These are phyloP conservation scores for Tiliqua scincoides DNA, from an alignment of 2,113 vertebrate genomes.

Conservation along the genomic window DNA sequence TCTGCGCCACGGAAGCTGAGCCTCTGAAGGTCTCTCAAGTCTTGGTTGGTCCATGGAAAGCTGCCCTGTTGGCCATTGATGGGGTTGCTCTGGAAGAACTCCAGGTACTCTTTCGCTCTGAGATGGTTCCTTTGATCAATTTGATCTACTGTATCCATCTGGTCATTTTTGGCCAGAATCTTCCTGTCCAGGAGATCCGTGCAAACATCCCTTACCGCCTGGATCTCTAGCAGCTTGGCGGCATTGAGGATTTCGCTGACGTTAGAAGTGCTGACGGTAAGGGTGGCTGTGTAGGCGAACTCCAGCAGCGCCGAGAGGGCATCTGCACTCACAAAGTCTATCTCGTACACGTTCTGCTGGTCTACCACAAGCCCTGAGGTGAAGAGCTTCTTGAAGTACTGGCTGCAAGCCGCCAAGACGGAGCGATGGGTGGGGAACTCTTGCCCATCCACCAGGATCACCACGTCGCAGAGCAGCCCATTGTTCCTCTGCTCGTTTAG, in stretches of 20 bases:
- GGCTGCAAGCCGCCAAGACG: constrained; percentile 95
- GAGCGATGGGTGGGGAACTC: constrained; percentile 98
- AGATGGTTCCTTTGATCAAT: constrained; percentile 89
- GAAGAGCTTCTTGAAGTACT: constrained; percentile 99
- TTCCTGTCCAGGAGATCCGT: constrained; percentile 97
- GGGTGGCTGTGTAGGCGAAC: constrained; percentile 97
- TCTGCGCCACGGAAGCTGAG: constrained; percentile 78
- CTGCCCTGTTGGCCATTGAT: constrained; percentile 79
- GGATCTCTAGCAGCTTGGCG: constrained; percentile 92
- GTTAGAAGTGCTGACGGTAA: constrained; percentile 93
- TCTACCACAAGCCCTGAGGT: constrained; percentile 93
- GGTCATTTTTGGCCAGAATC: constrained; percentile 85
- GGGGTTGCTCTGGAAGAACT: constrained; percentile 93
- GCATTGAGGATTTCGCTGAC: constrained; percentile 94
- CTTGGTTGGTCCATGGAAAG: constrained; percentile 76
- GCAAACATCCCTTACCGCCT: constrained; percentile 93
- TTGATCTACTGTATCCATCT: constrained; percentile 79
- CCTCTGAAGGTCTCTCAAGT: constrained; percentile 74
- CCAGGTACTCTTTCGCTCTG: constrained; percentile 94
- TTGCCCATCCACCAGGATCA: constrained; percentile 90
- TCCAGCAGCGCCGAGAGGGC: constrained; percentile 94
- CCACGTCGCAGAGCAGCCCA: constrained; percentile 93
- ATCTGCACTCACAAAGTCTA: constrained; percentile 94
- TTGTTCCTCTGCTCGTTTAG: constrained; percentile 95
- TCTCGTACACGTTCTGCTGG: constrained; percentile 94